Evolutionary conservation across 1,140 invertebrate genomes (phyloP).

Genomic region (Macrobrachium rosenbergii): DNA sequence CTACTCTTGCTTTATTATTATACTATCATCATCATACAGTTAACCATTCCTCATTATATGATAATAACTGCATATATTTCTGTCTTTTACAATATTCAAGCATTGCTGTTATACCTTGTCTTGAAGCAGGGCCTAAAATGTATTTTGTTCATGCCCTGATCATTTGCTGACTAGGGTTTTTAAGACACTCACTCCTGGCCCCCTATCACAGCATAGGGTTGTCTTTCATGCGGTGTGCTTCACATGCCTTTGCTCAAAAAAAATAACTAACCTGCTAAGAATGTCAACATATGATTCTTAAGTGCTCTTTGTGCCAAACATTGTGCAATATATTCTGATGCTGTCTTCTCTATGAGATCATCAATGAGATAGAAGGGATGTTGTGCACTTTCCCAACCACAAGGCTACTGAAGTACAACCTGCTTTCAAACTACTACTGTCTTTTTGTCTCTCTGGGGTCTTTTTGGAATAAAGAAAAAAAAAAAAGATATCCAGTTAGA

Average conservation of each 20-base stretch:
- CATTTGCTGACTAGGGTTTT: background rate
- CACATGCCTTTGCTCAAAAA: conserved; percentile 7
- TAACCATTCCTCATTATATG: conserved; percentile 36
- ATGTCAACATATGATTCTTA: background rate
- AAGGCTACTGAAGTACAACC: background rate
- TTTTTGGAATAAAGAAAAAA: too few relatives aligned
- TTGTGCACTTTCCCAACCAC: conserved; percentile 1
- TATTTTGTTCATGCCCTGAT: conserved; percentile 8
- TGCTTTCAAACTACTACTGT: too few relatives aligned
- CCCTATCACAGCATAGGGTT: conserved; percentile 42
- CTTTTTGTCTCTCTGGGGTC: too few relatives aligned
- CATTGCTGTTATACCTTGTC: background rate
- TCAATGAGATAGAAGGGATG: background rate
- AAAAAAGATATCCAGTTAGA: too few relatives aligned
- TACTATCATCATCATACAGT: conserved; percentile 18
- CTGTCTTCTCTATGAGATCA: conserved; percentile 16
- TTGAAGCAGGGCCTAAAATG: conserved; percentile 4
- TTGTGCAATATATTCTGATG: conserved; percentile 36
- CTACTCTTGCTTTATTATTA: background rate
- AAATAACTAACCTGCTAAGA: background rate
- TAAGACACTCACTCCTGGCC: conserved; percentile 31
- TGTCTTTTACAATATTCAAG: conserved; percentile 20
- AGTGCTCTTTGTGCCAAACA: conserved; percentile 39
- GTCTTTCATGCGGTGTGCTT: conserved; percentile 23
- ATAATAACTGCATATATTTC: conserved; percentile 19